phyloP scores from a whole-genome alignment of 2,888 invertebrate genomes.

The Agrypnus murinus region DNA sequence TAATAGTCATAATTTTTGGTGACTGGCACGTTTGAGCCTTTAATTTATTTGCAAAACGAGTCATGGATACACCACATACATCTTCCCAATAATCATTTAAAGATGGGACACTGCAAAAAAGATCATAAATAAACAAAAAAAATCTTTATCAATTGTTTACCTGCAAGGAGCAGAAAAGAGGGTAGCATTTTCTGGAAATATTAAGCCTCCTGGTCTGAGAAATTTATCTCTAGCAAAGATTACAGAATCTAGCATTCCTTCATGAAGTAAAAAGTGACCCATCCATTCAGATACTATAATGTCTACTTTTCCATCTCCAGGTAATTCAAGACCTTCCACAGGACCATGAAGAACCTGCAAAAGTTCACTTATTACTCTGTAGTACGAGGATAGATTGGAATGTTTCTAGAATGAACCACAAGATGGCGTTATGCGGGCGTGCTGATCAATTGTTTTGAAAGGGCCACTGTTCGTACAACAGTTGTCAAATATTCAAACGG shows the following conservation, averaged over 20 bases:
- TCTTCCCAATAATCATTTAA: constrained; percentile 84
- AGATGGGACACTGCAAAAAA: constrained; percentile 74
- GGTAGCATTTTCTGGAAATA: constrained; percentile 85
- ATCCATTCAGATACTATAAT: constrained; percentile 98
- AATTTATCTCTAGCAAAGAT: constrained; percentile 87
- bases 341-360: constrained; percentile 81
- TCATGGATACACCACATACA: constrained; percentile 88
- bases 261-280: constrained; percentile 96
- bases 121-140: constrained; percentile 9
- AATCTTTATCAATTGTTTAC: constrained; percentile 48
- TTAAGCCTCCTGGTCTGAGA: constrained; percentile 80
- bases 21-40: constrained; percentile 77
- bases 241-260: constrained; percentile 96
- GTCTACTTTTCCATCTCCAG: constrained; percentile 83
- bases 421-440: too few relatives aligned
- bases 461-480: too few relatives aligned
- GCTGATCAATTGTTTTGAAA: too few relatives aligned
- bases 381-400: background rate
- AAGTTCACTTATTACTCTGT: background rate
- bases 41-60: constrained; percentile 77
- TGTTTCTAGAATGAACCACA: too few relatives aligned
- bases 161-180: constrained; percentile 78
- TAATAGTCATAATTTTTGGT: constrained; percentile 78
- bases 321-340: constrained; percentile 84
- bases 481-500: too few relatives aligned